phyloP scores from a whole-genome alignment of 2,888 invertebrate genomes.

The Polylopha cassiicola region DNA sequence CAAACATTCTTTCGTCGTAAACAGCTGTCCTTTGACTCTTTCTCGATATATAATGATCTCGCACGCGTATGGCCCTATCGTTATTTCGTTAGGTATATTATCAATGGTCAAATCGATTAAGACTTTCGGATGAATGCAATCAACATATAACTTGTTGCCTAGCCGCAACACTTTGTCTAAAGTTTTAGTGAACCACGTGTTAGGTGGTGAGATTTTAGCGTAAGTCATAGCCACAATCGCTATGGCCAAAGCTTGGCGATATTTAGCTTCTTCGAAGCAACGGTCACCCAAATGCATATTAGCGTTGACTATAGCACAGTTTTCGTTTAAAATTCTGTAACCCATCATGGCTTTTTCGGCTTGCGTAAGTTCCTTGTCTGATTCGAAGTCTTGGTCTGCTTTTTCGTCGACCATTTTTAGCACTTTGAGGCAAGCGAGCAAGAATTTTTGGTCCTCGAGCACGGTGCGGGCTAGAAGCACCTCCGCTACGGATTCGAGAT shows the following conservation, averaged over 20 bases:
- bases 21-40: constrained; percentile 64
- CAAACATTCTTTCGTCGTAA: constrained; percentile 70
- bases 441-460: constrained; percentile 68
- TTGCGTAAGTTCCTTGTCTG: constrained; percentile 63
- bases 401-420: constrained; percentile 63
- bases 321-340: constrained; percentile 73
- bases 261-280: constrained; percentile 76
- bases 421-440: constrained; percentile 66
- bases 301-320: constrained; percentile 76
- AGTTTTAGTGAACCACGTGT: constrained; percentile 76
- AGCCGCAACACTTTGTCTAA: constrained; percentile 77
- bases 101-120: constrained; percentile 69
- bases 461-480: constrained; percentile 68
- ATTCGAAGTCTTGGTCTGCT: constrained; percentile 66
- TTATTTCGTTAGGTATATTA: constrained; percentile 76
- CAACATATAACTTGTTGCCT: constrained; percentile 77
- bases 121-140: constrained; percentile 67
- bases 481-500: constrained; percentile 66
- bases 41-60: constrained; percentile 78
- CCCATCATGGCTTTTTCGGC: constrained; percentile 73
- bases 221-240: constrained; percentile 79
- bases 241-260: constrained; percentile 78
- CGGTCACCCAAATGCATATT: constrained; percentile 77
- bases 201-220: constrained; percentile 80
- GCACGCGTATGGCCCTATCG: constrained; percentile 74